A percentile compares a stretch with the other conserved stretches of the same genome.
Conservation (phyloP, 2,888 invertebrate genomes). For the Pegoplata infirma region DNA sequence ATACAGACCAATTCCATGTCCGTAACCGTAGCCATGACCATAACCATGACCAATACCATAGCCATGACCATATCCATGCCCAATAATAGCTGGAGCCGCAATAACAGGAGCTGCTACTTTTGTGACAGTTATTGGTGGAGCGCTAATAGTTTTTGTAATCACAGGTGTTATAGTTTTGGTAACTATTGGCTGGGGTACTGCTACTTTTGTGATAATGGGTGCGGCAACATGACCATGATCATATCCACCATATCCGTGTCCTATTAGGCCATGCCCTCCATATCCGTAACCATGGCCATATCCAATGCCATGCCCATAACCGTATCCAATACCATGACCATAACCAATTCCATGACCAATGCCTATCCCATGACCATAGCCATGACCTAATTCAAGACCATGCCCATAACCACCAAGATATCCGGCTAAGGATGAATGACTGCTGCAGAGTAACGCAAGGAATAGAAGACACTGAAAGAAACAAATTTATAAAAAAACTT, state of each 20-base stretch:
- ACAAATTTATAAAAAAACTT: too few relatives aligned
- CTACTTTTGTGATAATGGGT: constrained; percentile 66
- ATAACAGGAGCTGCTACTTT: constrained; percentile 66
- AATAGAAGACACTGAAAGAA: constrained; percentile 66
- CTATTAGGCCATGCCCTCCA: constrained; percentile 55
- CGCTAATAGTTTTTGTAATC: constrained; percentile 62
- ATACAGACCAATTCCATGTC: constrained; percentile 77
- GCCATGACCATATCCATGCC: constrained; percentile 58
- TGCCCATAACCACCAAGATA: constrained; percentile 65
- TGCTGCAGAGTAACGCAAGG: constrained; percentile 67
- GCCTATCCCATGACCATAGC: constrained; percentile 36
- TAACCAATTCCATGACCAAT: constrained; percentile 29
- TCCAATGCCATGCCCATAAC: too few relatives aligned
- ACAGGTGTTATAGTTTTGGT: constrained; percentile 66
- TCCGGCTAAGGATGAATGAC: constrained; percentile 66
- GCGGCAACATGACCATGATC: constrained; percentile 63
- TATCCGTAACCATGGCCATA: constrained; percentile 33
- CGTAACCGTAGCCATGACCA: constrained; percentile 79
- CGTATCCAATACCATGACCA: constrained; percentile 33
- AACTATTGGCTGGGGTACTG: constrained; percentile 65
- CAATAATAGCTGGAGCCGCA: constrained; percentile 65
- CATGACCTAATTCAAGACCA: constrained; percentile 30
- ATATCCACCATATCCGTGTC: constrained; percentile 63
- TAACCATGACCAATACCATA: constrained; percentile 79
- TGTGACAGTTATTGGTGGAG: constrained; percentile 62